phyloP scores from a whole-genome alignment of 2,888 invertebrate genomes.

The Meganola albula region DNA sequence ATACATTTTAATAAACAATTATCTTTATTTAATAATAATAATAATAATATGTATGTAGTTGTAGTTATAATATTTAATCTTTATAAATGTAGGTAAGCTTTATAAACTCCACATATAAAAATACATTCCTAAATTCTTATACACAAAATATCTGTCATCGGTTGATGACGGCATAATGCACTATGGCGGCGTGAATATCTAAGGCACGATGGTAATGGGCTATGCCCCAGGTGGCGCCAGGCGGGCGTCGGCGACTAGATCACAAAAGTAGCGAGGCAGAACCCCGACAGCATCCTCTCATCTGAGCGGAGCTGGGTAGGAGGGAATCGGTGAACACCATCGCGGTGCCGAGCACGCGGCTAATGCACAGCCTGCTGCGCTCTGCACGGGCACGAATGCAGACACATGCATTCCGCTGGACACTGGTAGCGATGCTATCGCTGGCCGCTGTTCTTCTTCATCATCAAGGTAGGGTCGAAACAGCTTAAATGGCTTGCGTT shows the following conservation, averaged over 20 bases:
- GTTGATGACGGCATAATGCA: constrained; percentile 68
- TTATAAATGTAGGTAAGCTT: constrained; percentile 69
- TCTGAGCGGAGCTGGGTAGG: constrained; percentile 71
- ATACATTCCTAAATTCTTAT: constrained; percentile 68
- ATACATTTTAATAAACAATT: constrained; percentile 63
- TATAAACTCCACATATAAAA: constrained; percentile 75
- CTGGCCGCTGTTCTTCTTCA: constrained; percentile 64
- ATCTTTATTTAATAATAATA: constrained; percentile 62
- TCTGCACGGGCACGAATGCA: constrained; percentile 69
- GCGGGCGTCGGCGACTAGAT: constrained; percentile 74
- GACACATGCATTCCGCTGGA: constrained; percentile 58
- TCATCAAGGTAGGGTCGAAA: constrained; percentile 88
- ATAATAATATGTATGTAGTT: no score
- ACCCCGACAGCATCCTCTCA: constrained; percentile 63
- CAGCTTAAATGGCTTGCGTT: constrained; percentile 82
- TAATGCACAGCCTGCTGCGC: constrained; percentile 59
- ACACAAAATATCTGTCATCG: constrained; percentile 72
- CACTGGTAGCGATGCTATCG: constrained; percentile 57
- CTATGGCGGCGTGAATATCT: constrained; percentile 72
- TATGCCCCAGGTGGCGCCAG: constrained; percentile 74
- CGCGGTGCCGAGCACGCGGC: constrained; percentile 67
- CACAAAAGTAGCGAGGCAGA: constrained; percentile 61
- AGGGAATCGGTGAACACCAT: constrained; percentile 83
- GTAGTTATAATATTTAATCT: constrained; percentile 62
- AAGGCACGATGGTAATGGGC: constrained; percentile 72